A percentile compares a stretch with the other conserved stretches of the same genome.
These are phyloP conservation scores for Mico argentatus DNA, from an alignment of 2,797 vertebrate genomes.

Conservation along the genomic window DNA sequence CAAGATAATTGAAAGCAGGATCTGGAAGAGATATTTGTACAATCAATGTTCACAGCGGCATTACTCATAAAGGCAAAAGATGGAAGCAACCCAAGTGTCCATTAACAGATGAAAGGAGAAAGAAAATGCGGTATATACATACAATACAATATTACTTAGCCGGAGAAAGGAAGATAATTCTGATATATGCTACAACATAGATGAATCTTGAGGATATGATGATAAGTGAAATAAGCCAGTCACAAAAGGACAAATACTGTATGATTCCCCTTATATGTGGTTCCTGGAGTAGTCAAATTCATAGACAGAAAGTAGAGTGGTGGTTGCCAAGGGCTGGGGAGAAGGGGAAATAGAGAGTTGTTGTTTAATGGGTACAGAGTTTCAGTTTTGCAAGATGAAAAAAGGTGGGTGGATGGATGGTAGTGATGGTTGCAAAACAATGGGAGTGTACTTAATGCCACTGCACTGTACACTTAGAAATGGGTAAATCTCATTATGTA, in stretches of 20 bases:
- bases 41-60: background rate
- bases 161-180: slow-evolving; percentile 7
- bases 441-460: background rate
- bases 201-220: background rate
- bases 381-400: background rate
- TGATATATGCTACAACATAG: background rate
- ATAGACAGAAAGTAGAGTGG: background rate
- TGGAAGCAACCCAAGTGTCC: background rate
- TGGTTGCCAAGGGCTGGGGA: background rate
- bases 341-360: background rate
- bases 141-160: background rate
- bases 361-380: background rate
- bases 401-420: background rate
- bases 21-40: background rate
- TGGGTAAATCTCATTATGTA: background rate
- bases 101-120: background rate
- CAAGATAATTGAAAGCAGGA: background rate
- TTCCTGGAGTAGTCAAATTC: background rate
- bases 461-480: background rate
- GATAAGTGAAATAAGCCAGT: background rate
- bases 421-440: background rate
- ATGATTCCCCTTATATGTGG: background rate
- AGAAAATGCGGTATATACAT: background rate
- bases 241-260: background rate
- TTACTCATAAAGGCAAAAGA: background rate